Conservation (phyloP, 1,140 invertebrate species). For the Tyrophagus putrescentiae region DNA sequence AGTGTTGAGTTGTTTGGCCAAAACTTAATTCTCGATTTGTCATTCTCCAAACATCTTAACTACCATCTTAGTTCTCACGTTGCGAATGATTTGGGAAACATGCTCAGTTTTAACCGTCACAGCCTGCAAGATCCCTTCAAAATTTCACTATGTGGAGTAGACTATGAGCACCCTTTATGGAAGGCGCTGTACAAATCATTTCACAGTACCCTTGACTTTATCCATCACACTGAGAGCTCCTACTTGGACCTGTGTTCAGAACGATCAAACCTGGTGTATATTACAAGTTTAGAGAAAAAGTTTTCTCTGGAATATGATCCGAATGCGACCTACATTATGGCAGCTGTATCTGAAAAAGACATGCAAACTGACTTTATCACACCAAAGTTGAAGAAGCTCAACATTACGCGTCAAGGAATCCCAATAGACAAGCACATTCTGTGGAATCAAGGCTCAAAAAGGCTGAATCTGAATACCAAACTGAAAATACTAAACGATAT, state of each 20-base stretch:
- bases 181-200: not conserved
- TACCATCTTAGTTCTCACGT: not conserved
- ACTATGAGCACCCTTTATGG: slow-evolving; percentile 11
- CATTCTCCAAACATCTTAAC: not conserved
- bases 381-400: not conserved
- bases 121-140: not conserved
- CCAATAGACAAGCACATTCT: slow-evolving; percentile 8
- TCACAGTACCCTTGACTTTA: not conserved
- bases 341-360: not conserved
- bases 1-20: not conserved
- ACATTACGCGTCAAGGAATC: not conserved
- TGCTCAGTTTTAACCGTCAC: not conserved
- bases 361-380: not conserved
- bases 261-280: not conserved
- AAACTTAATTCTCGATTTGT: not conserved
- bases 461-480: not conserved
- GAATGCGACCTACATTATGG: not conserved
- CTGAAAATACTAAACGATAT: not conserved
- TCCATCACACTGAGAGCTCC: not conserved
- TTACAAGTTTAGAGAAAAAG: slow-evolving; percentile 1
- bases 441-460: slow-evolving; percentile 6
- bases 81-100: not conserved
- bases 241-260: not conserved
- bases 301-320: slow-evolving; percentile 4
- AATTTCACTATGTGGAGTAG: slow-evolving; percentile 2